These are phyloP conservation scores for Anarsia innoxiella DNA, from an alignment of 2,888 invertebrate genomes.

Conservation along the genomic window DNA sequence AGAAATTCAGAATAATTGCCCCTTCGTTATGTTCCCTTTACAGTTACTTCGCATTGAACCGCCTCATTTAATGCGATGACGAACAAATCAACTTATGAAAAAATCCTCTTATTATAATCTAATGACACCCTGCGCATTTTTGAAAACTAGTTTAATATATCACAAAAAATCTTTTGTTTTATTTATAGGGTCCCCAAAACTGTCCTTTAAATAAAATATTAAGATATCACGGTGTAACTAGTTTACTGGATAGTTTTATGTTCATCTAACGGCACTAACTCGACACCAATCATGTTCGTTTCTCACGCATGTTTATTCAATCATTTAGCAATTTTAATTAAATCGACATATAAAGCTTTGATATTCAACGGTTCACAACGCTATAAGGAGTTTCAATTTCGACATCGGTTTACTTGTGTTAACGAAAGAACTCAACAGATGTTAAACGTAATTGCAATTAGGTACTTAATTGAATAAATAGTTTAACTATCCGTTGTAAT, in stretches of 20 bases:
- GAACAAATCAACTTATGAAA: slow-evolving; percentile 1
- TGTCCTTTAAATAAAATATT: no score
- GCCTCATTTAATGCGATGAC: slow-evolving; percentile 34
- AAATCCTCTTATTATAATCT: no score
- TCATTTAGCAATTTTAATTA: slow-evolving; percentile 42
- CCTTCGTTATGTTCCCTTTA: slow-evolving; percentile 26
- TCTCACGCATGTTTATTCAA: slow-evolving; percentile 49
- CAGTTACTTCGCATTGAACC: slow-evolving; percentile 18
- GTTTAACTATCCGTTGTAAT: slow-evolving; percentile 31
- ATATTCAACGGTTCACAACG: slow-evolving; percentile 21
- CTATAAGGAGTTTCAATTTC: no score
- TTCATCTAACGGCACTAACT: slow-evolving; percentile 22
- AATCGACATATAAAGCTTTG: slow-evolving; percentile 40
- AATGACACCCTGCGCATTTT: no score
- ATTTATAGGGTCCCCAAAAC: no score
- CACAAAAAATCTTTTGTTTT: no score
- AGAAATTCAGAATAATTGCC: slow-evolving; percentile 59
- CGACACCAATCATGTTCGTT: slow-evolving; percentile 37
- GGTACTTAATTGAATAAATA: no score
- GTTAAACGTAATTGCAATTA: slow-evolving; percentile 43
- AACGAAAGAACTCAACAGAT: slow-evolving; percentile 31
- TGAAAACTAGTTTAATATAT: no score
- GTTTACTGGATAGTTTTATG: slow-evolving; percentile 27
- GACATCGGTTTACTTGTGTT: no score
- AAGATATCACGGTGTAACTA: slow-evolving; percentile 5